phyloP scores from a whole-genome alignment of 2,797 vertebrate genomes.

The Characodon lateralis region DNA sequence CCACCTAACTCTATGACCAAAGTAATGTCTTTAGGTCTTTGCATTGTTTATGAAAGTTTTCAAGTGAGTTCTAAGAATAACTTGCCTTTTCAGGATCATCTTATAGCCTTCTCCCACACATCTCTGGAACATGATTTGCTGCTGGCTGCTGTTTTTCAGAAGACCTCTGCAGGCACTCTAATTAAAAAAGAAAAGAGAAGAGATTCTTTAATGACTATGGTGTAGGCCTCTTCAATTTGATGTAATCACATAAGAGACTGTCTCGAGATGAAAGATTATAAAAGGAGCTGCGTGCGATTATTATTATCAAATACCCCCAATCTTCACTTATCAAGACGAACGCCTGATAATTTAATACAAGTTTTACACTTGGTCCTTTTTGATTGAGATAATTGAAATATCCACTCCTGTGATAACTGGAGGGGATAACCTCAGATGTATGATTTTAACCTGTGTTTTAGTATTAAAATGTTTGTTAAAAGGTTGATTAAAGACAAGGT shows the following conservation, averaged over 20 bases:
- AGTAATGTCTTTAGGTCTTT: background rate
- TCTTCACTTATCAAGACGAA: slow-evolving; percentile 74
- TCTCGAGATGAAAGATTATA: slow-evolving; percentile 78
- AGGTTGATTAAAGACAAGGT: background rate
- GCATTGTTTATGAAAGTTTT: background rate
- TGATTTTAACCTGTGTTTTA: background rate
- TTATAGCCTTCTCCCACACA: too few relatives aligned
- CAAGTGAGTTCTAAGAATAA: background rate
- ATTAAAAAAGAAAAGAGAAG: slow-evolving; percentile 72
- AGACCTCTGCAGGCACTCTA: slow-evolving; percentile 63
- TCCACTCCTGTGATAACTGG: slow-evolving; percentile 29
- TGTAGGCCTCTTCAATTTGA: slow-evolving; percentile 76
- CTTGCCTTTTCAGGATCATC: background rate
- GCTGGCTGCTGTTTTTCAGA: slow-evolving; percentile 38
- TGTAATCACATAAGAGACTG: slow-evolving; percentile 75
- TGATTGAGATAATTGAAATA: slow-evolving; percentile 53
- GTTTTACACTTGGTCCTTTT: slow-evolving; percentile 45
- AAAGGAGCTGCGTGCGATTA: slow-evolving; percentile 64
- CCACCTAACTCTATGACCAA: too few relatives aligned
- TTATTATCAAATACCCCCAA: slow-evolving; percentile 71
- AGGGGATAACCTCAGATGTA: slow-evolving; percentile 17
- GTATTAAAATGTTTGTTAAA: background rate
- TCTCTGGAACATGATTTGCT: slow-evolving; percentile 9
- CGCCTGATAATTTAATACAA: slow-evolving; percentile 66
- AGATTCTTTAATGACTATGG: slow-evolving; percentile 78